Base-by-base conservation (phyloP, 2,113 vertebrate genomes). In the Glaucomys volans region DNA sequence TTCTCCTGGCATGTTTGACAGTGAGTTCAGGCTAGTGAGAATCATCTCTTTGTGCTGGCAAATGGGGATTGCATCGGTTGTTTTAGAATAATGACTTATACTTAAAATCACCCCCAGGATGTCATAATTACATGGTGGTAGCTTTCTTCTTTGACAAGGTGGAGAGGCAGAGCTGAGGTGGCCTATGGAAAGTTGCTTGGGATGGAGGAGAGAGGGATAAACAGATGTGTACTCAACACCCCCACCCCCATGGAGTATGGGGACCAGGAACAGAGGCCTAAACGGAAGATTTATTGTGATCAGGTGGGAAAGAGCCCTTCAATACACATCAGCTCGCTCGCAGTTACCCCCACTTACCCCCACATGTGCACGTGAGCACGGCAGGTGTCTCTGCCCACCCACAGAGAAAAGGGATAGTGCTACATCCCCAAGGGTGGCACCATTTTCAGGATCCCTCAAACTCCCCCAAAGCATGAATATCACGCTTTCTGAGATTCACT, bases 51-150 rank as follows among this genome's bases (percentile, higher is more conserved):
- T 96, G 96, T 97, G 96, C 95, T 69, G 84, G 97, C 90, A 96
- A 98, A 97, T 83, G 67, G 91, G 67, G 54, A 95, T 87, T 79
- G 88, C 95, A 66, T 75, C 20, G 92, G 88, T 75, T 98, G 96
- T 97, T 98, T 98, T 91, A 97, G 96, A 96, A 93, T 96, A 95
- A 96, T 95, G 96, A 97, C 89, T 98, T 97, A 91, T n/a, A 94
- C 87, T 96, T 98, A 96, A 98, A 98, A 97, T 97, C 96, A 94
- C 94, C 97, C 95, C 50, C 77, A 59, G 97, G 95, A 87, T 83
- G 50, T 79, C 96, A 96, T 97, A 95, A 97, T 98, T 97, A 97
- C 88, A 96, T 54, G 97, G 95, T 92, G 92, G 79, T 67, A 81
- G 90, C 92, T 97, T 97, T 77, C 94, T 85, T 95, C 91, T 89